Percentiles rank a stretch among this genome's conserved stretches.
phyloP scores from a whole-genome alignment of 1,140 invertebrate genomes.

The Drosophila ironensis region DNA sequence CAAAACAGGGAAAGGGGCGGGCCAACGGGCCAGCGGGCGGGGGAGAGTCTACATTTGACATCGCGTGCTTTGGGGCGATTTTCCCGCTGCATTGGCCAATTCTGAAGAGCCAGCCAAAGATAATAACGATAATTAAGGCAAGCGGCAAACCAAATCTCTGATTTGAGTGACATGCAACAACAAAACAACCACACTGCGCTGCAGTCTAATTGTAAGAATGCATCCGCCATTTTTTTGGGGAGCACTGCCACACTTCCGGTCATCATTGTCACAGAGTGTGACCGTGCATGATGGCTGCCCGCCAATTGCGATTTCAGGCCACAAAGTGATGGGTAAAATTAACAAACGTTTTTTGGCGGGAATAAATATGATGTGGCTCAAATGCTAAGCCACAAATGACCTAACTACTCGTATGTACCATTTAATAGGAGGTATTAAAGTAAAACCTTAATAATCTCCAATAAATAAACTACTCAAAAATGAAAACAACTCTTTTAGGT shows the following conservation, averaged over 20 bases:
- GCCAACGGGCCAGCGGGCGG: not conserved
- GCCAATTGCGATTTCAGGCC: no score
- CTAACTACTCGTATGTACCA: no score
- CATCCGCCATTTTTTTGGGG: conserved; percentile 52
- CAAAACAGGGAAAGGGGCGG: not conserved
- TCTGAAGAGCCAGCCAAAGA: conserved; percentile 48
- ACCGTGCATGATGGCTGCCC: conserved; percentile 47
- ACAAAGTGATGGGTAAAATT: no score
- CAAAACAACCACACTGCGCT: conserved; percentile 39
- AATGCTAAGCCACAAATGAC: no score
- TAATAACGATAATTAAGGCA: conserved; percentile 76
- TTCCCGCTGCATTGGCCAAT: conserved; percentile 76
- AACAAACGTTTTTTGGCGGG: no score
- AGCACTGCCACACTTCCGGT: conserved; percentile 65
- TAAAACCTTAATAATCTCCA: no score
- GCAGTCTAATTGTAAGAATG: not conserved
- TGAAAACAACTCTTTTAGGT: no score
- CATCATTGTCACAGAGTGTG: conserved; percentile 60
- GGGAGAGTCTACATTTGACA: conserved; percentile 51
- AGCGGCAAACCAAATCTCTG: conserved; percentile 75
- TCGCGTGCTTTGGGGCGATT: conserved; percentile 66
- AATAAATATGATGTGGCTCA: no score
- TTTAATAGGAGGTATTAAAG: no score
- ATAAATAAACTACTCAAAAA: no score
- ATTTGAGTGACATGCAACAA: conserved; percentile 73